These are phyloP conservation scores for Bombus impatiens DNA, from an alignment of 1,140 invertebrate genomes.

Conservation along the genomic window DNA sequence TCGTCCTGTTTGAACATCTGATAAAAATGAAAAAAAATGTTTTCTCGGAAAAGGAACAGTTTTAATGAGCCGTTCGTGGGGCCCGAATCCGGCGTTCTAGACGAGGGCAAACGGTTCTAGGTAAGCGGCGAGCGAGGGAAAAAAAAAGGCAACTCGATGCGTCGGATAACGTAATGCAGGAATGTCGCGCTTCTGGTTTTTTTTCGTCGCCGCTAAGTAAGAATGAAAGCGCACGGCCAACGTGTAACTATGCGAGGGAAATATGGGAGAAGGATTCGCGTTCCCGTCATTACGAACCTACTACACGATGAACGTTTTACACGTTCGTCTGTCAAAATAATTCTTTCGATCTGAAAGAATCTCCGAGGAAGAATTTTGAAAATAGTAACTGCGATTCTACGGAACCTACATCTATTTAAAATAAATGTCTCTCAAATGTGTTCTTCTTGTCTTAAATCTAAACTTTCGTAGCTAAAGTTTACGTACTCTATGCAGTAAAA, in stretches of 20 bases:
- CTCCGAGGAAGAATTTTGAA: too few relatives aligned
- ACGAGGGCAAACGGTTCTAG: conserved; percentile 36
- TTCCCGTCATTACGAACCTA: not conserved
- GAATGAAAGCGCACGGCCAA: conserved; percentile 50
- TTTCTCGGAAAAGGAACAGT: not conserved
- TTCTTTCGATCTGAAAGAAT: not conserved
- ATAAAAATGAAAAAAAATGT: not conserved
- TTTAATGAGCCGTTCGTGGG: conserved; percentile 10
- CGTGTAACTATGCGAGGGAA: conserved; percentile 64
- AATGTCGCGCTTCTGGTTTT: conserved; percentile 67
- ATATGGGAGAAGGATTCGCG: conserved; percentile 43
- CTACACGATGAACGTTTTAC: not conserved
- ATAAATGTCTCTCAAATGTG: not conserved
- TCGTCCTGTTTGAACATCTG: not conserved
- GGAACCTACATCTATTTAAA: not conserved
- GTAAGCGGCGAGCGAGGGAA: conserved; percentile 2
- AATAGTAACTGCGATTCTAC: not conserved
- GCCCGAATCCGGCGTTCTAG: conserved; percentile 27
- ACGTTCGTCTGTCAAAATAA: not conserved
- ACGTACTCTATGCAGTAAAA: too few relatives aligned
- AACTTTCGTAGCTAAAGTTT: not conserved
- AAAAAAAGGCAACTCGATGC: conserved; percentile 44
- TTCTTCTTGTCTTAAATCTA: not conserved
- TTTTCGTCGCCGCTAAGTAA: conserved; percentile 37
- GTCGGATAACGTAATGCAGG: conserved; percentile 63